Conservation (phyloP, 2,113 vertebrate genomes). For the Tyto alba region DNA sequence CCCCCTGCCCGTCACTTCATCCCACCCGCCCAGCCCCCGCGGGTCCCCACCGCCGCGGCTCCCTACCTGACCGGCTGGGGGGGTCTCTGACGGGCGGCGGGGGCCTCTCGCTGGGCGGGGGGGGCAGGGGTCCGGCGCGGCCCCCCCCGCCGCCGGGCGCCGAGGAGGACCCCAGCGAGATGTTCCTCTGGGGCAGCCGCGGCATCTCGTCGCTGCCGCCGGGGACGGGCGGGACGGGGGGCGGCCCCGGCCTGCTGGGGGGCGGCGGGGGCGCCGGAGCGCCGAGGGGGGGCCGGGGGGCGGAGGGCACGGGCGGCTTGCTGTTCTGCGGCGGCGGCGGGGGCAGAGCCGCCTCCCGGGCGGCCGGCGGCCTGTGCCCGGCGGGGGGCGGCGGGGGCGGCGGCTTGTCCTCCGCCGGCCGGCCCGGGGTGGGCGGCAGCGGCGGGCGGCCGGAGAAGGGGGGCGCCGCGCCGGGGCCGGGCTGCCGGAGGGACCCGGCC, state of each 20-base stretch:
- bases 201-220: slow-evolving; percentile 79
- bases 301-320: slow-evolving; percentile 74
- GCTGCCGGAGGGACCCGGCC: slow-evolving; percentile 51
- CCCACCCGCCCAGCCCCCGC: too few relatives aligned
- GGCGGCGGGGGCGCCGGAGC: slow-evolving; percentile 73
- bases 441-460: slow-evolving; percentile 70
- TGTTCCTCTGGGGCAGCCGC: slow-evolving; percentile 85
- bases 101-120: slow-evolving; percentile 86
- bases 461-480: neutral
- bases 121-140: slow-evolving; percentile 83
- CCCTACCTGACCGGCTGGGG: slow-evolving; percentile 81
- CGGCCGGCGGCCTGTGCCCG: slow-evolving; percentile 71
- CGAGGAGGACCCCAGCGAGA: slow-evolving; percentile 76
- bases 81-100: slow-evolving; percentile 84
- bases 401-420: slow-evolving; percentile 68
- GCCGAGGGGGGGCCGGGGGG: slow-evolving; percentile 48
- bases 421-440: slow-evolving; percentile 65
- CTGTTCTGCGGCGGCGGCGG: slow-evolving; percentile 74
- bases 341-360: slow-evolving; percentile 74
- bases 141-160: slow-evolving; percentile 47
- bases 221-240: slow-evolving; percentile 73
- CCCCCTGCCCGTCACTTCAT: too few relatives aligned
- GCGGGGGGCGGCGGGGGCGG: slow-evolving; percentile 64
- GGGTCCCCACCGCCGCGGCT: neutral
- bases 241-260: slow-evolving; percentile 80